Base-by-base conservation (phyloP, 2,888 invertebrate genomes). In the Dysmachus trigonus region DNA sequence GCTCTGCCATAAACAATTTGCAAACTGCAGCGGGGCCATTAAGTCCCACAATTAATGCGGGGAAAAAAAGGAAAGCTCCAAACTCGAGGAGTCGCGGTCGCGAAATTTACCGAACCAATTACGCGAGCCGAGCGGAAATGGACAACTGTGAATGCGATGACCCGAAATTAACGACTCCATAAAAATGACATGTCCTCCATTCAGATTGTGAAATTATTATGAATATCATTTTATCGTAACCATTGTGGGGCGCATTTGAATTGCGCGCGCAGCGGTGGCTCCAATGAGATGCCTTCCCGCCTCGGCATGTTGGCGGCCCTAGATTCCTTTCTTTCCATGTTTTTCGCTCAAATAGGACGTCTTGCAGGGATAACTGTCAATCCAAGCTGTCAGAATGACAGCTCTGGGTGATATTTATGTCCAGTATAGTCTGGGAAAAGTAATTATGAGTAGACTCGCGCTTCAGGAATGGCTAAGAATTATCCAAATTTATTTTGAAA, bases 121-220 rank as follows among this genome's bases (percentile, higher is more conserved):
- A 81, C n/a, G 51, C 47, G 31, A 53, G 18, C 53, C 30, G 62
- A 62, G 13, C 62, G 81, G 81, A 81, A 81, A 81, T 13, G 5
- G 81, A 1, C 53, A 18, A 15, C 41, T 47, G 35, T 6, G 77
- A 30, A 13, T 30, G 18, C 13, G 35, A 15, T 30, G 53, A 27
- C 47, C 27, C 30, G 30, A 81, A 53, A 81, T 81, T 81, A 81
- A 81, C 62, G 81, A 81, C 81, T 47, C 81, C 53, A 81, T 81
- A 81, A 81, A 81, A 81, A 62, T 53, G 81, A 81, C 81, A 81
- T 81, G 53, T 81, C 62, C 81, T 18, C 81, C 81, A 81, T 81
- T 81, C 81, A 81, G 62, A 81, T 81, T 62, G 81, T 33, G 62
- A 81, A 53, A 81, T 81, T 81, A 81, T 81, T 81, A 81, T 62